A percentile compares a stretch with the other conserved stretches of the same genome.
phyloP scores from a whole-genome alignment of 53 echinoderm and acorn worm genomes.

The Zoroaster sp. region DNA sequence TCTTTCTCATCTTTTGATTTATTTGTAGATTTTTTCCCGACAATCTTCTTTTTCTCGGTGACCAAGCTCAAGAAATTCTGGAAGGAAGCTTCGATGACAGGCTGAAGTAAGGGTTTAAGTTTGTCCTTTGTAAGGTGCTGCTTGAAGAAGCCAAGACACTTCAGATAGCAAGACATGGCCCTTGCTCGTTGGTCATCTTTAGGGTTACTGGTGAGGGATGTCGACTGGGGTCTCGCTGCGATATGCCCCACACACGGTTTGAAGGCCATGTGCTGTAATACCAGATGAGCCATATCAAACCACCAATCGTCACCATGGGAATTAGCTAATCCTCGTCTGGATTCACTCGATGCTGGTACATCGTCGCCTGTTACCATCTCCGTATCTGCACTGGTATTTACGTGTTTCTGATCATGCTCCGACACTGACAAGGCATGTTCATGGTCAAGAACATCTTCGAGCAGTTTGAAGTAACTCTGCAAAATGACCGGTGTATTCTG shows the following conservation, averaged over 20 bases:
- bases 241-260: not conserved
- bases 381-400: not conserved
- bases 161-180: not conserved
- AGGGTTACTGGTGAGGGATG: not conserved
- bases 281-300: constrained; percentile 3
- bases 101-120: not conserved
- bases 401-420: not conserved
- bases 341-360: not conserved
- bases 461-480: constrained; percentile 5
- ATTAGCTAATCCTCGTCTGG: not conserved
- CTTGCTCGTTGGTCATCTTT: not conserved
- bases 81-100: not conserved
- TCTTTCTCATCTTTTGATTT: not conserved
- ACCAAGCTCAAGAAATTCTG: not conserved
- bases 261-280: constrained; percentile 5
- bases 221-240: not conserved
- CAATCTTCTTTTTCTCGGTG: not conserved
- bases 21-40: not conserved
- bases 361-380: not conserved
- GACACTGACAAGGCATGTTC: not conserved
- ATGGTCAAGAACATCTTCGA: not conserved
- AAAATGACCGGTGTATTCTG: not conserved
- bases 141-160: not conserved
- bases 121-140: not conserved
- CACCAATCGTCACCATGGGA: not conserved